Conservation (phyloP, 2,113 vertebrate species). For the Tragelaphus strepsiceros region DNA sequence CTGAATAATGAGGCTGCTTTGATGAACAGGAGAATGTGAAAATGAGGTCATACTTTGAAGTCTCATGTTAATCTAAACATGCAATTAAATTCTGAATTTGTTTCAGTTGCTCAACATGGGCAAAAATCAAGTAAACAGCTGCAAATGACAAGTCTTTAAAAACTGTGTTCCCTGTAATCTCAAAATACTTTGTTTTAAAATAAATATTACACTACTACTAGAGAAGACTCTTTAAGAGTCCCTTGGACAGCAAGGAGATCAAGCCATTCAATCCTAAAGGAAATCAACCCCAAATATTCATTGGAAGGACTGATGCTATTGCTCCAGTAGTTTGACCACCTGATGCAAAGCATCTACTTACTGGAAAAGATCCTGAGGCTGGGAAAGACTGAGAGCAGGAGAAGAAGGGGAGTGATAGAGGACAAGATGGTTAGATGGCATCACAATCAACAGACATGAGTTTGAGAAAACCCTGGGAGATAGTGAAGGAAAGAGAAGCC, state of each 20-base stretch:
- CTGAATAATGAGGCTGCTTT: background rate
- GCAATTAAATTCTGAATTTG: background rate
- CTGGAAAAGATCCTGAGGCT: background rate
- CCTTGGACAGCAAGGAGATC: background rate
- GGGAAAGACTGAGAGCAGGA: background rate
- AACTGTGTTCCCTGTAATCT: background rate
- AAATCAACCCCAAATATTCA: background rate
- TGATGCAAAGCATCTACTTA: background rate
- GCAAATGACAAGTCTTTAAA: background rate
- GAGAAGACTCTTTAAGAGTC: background rate
- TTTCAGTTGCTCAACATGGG: background rate
- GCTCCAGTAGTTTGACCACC: background rate
- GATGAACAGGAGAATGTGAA: background rate
- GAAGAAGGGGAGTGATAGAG: background rate
- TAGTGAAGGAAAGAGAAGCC: background rate
- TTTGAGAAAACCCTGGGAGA: background rate
- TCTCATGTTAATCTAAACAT: background rate
- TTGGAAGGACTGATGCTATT: background rate
- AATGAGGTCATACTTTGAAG: background rate
- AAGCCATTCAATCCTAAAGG: background rate
- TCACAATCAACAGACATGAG: background rate
- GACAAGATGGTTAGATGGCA: background rate
- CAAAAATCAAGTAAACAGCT: background rate
- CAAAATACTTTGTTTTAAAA: slow-evolving; percentile 1
- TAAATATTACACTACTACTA: background rate